Conservation (phyloP, 2,888 invertebrate species). For the Rhopalosiphum nymphaeae region DNA sequence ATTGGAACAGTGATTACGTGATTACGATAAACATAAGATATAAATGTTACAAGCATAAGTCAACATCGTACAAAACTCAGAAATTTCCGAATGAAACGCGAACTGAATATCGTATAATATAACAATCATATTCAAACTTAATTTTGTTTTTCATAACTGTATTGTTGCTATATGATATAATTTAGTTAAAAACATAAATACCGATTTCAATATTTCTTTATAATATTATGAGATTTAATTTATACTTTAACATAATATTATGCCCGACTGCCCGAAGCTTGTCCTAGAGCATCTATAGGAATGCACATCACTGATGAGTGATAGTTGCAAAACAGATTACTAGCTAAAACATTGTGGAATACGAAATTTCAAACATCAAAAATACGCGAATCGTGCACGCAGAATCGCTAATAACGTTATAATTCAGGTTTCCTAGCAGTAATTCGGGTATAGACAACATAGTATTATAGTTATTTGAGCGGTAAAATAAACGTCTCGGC, state of each 20-base stretch:
- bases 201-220: neutral
- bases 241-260: neutral
- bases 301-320: neutral
- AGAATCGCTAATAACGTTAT: constrained; percentile 10
- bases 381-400: neutral
- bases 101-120: neutral
- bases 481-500: constrained; percentile 43
- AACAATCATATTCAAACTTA: neutral
- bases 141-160: neutral
- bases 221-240: neutral
- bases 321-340: neutral
- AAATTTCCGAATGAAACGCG: too few relatives aligned
- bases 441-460: neutral
- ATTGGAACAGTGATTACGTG: too few relatives aligned
- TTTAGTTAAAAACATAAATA: neutral
- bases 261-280: neutral
- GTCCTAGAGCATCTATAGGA: neutral
- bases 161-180: neutral
- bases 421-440: neutral
- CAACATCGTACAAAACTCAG: too few relatives aligned
- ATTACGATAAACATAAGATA: too few relatives aligned
- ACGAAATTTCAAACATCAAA: neutral
- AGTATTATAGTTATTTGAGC: constrained; percentile 4
- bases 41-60: too few relatives aligned
- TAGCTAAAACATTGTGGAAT: neutral